Evolutionary conservation across 2,113 vertebrate species (phyloP).

Genomic region (Microcebus murinus): DNA sequence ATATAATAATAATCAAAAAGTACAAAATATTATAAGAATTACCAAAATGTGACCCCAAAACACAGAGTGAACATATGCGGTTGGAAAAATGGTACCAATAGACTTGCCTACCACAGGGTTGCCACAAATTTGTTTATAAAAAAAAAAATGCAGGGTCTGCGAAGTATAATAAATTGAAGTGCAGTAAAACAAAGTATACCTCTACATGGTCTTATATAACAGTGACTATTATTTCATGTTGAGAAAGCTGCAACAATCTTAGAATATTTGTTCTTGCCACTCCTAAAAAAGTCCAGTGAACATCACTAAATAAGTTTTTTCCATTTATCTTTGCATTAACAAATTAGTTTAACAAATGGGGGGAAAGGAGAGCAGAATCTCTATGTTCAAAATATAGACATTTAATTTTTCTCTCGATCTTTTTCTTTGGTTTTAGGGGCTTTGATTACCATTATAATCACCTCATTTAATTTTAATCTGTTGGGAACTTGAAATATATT

Average conservation of each 20-base stretch:
- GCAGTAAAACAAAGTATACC: neutral
- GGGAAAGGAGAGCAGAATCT: neutral
- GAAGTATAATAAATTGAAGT: neutral
- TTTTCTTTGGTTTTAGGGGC: neutral
- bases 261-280: neutral
- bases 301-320: neutral
- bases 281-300: neutral
- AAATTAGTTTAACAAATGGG: conserved; percentile 4
- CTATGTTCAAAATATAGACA: neutral
- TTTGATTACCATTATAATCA: neutral
- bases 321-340: neutral
- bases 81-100: neutral
- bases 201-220: neutral
- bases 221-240: neutral
- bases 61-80: neutral
- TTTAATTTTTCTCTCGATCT: neutral
- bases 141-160: neutral
- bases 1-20: neutral
- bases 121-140: neutral
- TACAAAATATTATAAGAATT: neutral
- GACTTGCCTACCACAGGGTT: neutral
- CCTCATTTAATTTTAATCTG: conserved; percentile 25
- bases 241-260: neutral
- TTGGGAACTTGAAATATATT: neutral
- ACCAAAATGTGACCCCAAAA: neutral